Evolutionary conservation across 2,113 vertebrate species (phyloP).

Genomic region (Oreochromis aureus): DNA sequence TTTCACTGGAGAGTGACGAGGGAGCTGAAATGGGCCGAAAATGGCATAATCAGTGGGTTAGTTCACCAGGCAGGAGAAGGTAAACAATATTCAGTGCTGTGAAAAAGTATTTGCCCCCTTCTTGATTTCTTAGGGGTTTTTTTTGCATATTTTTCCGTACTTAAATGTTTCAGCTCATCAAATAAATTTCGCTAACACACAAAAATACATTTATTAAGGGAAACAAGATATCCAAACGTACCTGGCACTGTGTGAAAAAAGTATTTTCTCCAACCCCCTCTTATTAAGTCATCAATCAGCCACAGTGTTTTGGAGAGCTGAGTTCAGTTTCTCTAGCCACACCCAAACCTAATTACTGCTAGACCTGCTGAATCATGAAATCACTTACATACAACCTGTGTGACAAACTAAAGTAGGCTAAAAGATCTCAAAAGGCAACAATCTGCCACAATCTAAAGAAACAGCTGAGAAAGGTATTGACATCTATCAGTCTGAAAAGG

Average conservation of each 20-base stretch:
- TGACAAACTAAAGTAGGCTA: too few species aligned
- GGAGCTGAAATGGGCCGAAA: not conserved
- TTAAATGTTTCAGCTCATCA: not conserved
- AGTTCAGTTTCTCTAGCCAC: not conserved
- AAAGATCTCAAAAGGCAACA: not conserved
- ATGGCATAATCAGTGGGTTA: not conserved
- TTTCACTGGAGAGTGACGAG: not conserved
- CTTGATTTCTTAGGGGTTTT: rapidly evolving
- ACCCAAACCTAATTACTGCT: not conserved
- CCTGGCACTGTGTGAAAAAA: not conserved
- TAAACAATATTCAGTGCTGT: not conserved
- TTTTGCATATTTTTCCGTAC: not conserved
- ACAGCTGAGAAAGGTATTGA: not conserved
- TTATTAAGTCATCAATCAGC: not conserved
- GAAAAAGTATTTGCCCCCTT: not conserved
- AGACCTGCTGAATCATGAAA: not conserved
- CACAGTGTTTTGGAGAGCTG: not conserved
- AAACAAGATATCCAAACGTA: not conserved
- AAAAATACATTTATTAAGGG: not conserved
- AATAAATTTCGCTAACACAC: not conserved
- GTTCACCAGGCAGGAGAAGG: not conserved
- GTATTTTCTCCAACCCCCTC: not conserved
- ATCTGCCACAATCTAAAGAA: not conserved
- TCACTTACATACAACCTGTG: too few species aligned
- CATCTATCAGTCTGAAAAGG: not conserved